A percentile compares a stretch with the other conserved stretches of the same genome.
Conservation (phyloP, 2,888 invertebrate genomes). For the Heliconius cydno region DNA sequence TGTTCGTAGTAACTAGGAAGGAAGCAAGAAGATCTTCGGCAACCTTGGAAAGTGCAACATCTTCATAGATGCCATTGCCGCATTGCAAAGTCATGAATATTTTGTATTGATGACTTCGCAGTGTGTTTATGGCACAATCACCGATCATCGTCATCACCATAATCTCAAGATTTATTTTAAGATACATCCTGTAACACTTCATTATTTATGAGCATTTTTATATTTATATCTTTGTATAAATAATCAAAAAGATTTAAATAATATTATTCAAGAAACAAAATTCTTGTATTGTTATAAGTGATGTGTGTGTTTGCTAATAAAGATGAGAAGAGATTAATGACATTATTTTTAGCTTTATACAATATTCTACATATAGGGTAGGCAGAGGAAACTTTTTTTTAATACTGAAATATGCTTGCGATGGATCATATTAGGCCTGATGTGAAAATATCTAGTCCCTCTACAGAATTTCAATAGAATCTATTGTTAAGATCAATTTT, state of each 20-base stretch:
- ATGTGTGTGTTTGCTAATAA: background rate
- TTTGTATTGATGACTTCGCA: background rate
- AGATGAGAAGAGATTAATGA: background rate
- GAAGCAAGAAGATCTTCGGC: background rate
- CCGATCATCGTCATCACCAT: background rate
- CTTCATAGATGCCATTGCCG: background rate
- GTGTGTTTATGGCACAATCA: background rate
- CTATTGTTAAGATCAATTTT: background rate
- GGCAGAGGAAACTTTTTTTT: too few relatives aligned
- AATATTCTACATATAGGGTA: too few relatives aligned
- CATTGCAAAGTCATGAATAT: constrained; percentile 6
- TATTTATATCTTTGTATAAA: too few relatives aligned
- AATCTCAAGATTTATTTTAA: background rate
- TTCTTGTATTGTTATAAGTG: background rate
- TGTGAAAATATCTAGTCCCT: too few relatives aligned
- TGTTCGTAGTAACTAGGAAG: background rate
- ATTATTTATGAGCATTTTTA: background rate
- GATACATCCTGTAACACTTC: background rate
- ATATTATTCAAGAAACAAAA: background rate
- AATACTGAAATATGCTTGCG: too few relatives aligned
- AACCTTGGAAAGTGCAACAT: background rate
- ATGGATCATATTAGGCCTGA: too few relatives aligned
- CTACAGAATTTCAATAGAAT: too few relatives aligned
- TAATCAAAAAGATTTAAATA: background rate
- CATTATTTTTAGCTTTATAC: background rate